Evolutionary conservation across 1,140 invertebrate species (phyloP).

Genomic region (Hesperophylax magnus): DNA sequence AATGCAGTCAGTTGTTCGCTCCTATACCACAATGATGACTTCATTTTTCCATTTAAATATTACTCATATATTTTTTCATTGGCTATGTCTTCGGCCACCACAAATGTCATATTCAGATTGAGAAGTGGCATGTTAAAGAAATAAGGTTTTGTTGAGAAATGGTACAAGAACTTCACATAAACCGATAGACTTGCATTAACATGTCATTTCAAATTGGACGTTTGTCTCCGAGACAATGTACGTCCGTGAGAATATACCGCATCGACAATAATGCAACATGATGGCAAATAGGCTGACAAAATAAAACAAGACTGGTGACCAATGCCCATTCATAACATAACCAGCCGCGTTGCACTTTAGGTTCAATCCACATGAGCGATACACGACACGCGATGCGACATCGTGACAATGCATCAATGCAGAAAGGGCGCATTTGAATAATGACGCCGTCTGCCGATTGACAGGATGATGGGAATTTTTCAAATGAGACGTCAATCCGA

Average conservation of each 20-base stretch:
- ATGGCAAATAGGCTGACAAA: constrained; percentile 33
- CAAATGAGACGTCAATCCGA: constrained; percentile 42
- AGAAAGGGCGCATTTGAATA: constrained; percentile 45
- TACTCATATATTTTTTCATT: no score
- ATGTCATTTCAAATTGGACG: background rate
- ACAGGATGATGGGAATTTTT: constrained; percentile 35
- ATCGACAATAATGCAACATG: constrained; percentile 10
- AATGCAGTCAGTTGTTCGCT: background rate
- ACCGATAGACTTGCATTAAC: background rate
- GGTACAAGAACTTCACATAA: no score
- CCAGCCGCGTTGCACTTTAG: background rate
- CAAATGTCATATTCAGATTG: no score
- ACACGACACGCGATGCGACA: constrained; percentile 35
- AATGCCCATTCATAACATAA: constrained; percentile 12
- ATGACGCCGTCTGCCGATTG: constrained; percentile 38
- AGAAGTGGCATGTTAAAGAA: no score
- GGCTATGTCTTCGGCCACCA: no score
- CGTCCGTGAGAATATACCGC: background rate
- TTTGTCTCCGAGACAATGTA: background rate
- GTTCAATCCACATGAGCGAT: constrained; percentile 10
- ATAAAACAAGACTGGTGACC: background rate
- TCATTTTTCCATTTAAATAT: background rate
- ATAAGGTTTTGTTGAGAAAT: no score
- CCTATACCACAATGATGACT: background rate
- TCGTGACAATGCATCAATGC: constrained; percentile 40